These are phyloP conservation scores for Diarsia dahlii DNA, from an alignment of 2,888 invertebrate species.

Conservation along the genomic window DNA sequence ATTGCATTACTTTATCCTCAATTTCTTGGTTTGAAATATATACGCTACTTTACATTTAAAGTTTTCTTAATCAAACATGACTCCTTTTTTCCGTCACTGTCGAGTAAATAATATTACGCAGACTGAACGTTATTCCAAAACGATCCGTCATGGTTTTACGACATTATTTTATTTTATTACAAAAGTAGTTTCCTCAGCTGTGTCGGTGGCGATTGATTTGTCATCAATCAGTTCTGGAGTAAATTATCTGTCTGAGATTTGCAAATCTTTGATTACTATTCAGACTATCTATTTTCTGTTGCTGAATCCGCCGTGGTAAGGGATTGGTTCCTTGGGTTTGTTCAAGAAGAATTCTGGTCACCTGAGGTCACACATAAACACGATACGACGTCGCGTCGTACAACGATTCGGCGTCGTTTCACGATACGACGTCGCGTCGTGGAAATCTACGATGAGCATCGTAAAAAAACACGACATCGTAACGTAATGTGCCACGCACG, in stretches of 20 bases:
- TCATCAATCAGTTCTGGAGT: conserved; percentile 40
- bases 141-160: conserved; percentile 30
- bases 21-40: conserved; percentile 5
- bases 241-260: conserved; percentile 15
- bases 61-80: conserved; percentile 13
- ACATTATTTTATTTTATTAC: conserved; percentile 47
- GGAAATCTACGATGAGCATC: no score
- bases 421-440: no score
- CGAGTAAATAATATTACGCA: conserved; percentile 56
- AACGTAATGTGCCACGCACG: no score
- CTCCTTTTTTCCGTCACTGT: conserved; percentile 33
- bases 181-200: conserved; percentile 27
- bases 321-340: no score
- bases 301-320: background rate
- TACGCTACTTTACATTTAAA: background rate
- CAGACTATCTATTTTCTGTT: background rate
- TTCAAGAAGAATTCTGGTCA: no score
- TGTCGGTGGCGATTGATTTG: conserved; percentile 39
- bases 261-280: conserved; percentile 26
- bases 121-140: conserved; percentile 7
- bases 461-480: no score
- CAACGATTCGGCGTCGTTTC: no score
- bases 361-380: no score
- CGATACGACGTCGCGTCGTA: no score
- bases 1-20: background rate